phyloP scores from a whole-genome alignment of 2,888 invertebrate species.

The Prenolepis imparis region DNA sequence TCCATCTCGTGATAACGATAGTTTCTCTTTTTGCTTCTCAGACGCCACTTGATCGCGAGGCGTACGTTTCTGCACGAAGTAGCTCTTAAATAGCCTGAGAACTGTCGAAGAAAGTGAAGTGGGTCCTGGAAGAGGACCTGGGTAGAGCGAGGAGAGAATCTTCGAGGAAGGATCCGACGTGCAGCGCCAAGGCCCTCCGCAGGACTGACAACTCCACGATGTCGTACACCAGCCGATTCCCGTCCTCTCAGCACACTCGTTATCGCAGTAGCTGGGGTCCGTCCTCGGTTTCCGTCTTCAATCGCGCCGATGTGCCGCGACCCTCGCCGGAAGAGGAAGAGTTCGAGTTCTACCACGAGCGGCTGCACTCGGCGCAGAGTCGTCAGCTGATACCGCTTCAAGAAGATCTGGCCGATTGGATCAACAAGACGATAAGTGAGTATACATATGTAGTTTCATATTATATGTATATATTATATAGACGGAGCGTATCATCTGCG shows the following conservation, averaged over 20 bases:
- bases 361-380: slow-evolving; percentile 92
- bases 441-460: slow-evolving; percentile 67
- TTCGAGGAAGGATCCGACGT: slow-evolving; percentile 61
- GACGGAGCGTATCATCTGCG: background rate
- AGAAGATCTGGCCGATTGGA: slow-evolving; percentile 96
- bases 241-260: slow-evolving; percentile 83
- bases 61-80: slow-evolving; percentile 67
- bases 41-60: slow-evolving; percentile 71
- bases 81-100: slow-evolving; percentile 46
- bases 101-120: slow-evolving; percentile 46
- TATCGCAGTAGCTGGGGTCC: slow-evolving; percentile 89
- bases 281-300: slow-evolving; percentile 87
- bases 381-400: slow-evolving; percentile 93
- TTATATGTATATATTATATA: no score
- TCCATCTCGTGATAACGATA: slow-evolving; percentile 26
- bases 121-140: slow-evolving; percentile 51
- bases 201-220: slow-evolving; percentile 69
- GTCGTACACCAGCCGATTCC: slow-evolving; percentile 85
- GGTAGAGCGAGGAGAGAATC: slow-evolving; percentile 23
- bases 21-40: slow-evolving; percentile 34
- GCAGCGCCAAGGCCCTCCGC: slow-evolving; percentile 50
- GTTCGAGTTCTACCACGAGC: slow-evolving; percentile 90
- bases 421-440: slow-evolving; percentile 94
- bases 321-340: slow-evolving; percentile 88
- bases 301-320: slow-evolving; percentile 82